Base-by-base conservation (phyloP, 2,113 vertebrate genomes). In the Murina feae region DNA sequence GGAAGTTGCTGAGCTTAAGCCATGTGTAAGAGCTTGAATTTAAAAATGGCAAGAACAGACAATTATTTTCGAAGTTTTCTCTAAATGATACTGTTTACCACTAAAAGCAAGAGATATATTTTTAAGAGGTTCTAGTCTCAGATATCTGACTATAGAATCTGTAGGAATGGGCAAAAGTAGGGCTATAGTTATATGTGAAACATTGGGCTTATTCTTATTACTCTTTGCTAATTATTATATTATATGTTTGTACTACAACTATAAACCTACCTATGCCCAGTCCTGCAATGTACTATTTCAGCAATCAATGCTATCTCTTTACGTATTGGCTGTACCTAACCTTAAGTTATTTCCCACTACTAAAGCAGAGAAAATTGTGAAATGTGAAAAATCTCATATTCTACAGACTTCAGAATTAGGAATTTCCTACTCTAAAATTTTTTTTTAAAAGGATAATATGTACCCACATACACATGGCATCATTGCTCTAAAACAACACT, bases 21-120 rank as follows among this genome's bases (percentile, higher is more conserved):
- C 58, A 63, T 35, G 35, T 2, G 9, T 2, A n/a, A 94, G 47
- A 84, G 21, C 30, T 91, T 28, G 71, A 44, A 83, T n/a, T 60
- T 69, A 49, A 69, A 60, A 55, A 68, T 76, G 66, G 39, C 75
- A 35, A 68, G 20, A 32, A 25, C 0, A 35, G 32, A 37, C 37
- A 72, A 81, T 83, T 72, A 66, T 53, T 85, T 91, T 28, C 68
- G 14, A 79, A 17, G 6, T 82, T 74, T 93, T 72, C 72, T 69
- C 47, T 90, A 91, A 91, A 84, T n/a, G n/a, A 60, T 3, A 14
- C 30, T 18, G 32, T 39, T 83, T 49, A 44, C 25, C 51, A 25
- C 58, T 66, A 60, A 93, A 69, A 6, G 4, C 23, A 53, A 92
- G 66, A 75, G 25, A 30, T 32, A 4, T 2, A 42, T 9, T 30